Percentiles rank a stretch among this genome's conserved stretches.
Evolutionary conservation across 92 coral and sea anemone species (phyloP).

Genomic region (Palythoa caribaeorum): DNA sequence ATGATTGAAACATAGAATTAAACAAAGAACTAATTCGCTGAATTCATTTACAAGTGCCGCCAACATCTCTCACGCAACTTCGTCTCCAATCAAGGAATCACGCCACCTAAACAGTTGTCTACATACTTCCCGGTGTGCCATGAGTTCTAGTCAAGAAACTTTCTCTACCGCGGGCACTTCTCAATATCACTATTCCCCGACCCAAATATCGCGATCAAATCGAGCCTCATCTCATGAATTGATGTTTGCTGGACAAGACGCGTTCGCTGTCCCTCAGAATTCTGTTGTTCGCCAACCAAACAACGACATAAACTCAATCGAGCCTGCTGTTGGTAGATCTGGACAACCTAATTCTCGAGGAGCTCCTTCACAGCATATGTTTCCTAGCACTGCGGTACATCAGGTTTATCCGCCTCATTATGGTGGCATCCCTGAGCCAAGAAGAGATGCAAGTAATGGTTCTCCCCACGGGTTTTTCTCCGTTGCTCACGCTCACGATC

Average conservation of each 20-base stretch:
- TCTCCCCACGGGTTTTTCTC: conserved; percentile 95
- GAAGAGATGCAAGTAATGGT: conserved; percentile 83
- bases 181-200: conserved; percentile 78
- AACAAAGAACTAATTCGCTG: conserved; percentile 87
- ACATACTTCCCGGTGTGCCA: conserved; percentile 59
- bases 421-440: conserved; percentile 89
- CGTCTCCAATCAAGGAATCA: conserved; percentile 59
- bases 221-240: conserved; percentile 89
- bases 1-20: conserved; percentile 77
- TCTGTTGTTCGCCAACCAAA: conserved; percentile 81
- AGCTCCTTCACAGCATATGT: conserved; percentile 84
- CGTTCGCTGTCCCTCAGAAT: conserved; percentile 65
- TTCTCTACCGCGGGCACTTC: conserved; percentile 74
- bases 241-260: conserved; percentile 83
- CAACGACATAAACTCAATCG: conserved; percentile 75
- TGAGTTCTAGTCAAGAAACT: conserved; percentile 87
- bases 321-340: conserved; percentile 69
- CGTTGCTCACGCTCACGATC: conserved; percentile 92
- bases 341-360: conserved; percentile 50
- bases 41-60: conserved; percentile 79
- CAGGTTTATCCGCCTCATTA: conserved; percentile 88
- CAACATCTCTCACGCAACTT: conserved; percentile 88
- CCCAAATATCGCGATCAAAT: conserved; percentile 81
- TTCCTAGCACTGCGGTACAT: conserved; percentile 88
- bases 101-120: conserved; percentile 59